A percentile compares a stretch with the other conserved stretches of the same genome.
phyloP scores from a whole-genome alignment of 2,888 invertebrate genomes.

The Drosophila meridiana region DNA sequence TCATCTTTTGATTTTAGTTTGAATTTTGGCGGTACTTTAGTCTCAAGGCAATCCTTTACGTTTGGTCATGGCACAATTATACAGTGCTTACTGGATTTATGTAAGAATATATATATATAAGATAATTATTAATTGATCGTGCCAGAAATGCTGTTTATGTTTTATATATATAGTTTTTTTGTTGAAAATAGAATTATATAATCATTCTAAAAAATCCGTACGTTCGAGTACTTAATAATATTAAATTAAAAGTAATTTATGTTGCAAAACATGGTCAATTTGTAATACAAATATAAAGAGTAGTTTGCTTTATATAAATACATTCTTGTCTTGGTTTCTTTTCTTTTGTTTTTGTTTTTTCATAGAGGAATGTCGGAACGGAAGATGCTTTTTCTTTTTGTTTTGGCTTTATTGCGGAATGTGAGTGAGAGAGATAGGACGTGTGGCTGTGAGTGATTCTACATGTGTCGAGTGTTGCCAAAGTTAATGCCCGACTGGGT shows the following conservation, averaged over 20 bases:
- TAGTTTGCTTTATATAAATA: conserved; percentile 44
- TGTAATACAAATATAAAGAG: conserved; percentile 67
- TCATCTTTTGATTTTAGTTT: conserved; percentile 43
- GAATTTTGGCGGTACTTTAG: conserved; percentile 38
- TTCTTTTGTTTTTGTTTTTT: conserved; percentile 1
- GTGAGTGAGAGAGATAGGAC: conserved; percentile 31
- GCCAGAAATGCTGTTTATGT: conserved; percentile 31
- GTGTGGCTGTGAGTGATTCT: conserved; percentile 84
- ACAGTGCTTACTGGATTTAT: conserved; percentile 42
- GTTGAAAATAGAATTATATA: conserved; percentile 73
- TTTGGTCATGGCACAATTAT: conserved; percentile 64
- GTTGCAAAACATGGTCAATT: conserved; percentile 60
- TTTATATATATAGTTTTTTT: conserved; percentile 5
- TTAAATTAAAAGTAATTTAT: conserved; percentile 73
- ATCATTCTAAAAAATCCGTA: conserved; percentile 62
- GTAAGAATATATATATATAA: conserved; percentile 12
- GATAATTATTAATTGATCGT: conserved; percentile 35
- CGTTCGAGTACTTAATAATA: conserved; percentile 70
- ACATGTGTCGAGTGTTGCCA: conserved; percentile 99
- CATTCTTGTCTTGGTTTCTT: conserved; percentile 28
- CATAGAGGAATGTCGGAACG: conserved; percentile 41
- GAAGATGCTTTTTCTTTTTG: conserved; percentile 49
- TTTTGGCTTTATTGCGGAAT: conserved; percentile 71
- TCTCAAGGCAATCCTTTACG: conserved; percentile 40
- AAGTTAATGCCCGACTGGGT: conserved; percentile 98